Base-by-base conservation (phyloP, 2,113 vertebrate genomes). In the Salvelinus fontinalis region DNA sequence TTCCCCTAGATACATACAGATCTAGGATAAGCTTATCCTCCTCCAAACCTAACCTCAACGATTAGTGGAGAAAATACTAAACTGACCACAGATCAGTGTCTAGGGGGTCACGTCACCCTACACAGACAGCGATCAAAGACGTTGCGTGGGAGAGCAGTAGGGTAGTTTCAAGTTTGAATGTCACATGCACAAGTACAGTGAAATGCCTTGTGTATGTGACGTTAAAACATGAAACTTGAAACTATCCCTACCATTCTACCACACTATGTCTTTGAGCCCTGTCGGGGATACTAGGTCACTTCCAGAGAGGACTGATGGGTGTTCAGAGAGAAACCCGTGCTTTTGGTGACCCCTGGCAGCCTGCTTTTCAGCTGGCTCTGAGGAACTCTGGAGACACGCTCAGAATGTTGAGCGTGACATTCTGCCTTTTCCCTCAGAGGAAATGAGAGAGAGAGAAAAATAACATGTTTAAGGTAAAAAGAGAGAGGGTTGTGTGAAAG, bases 361-460 rank as follows among this genome's bases (percentile, higher is more conserved):
- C 89, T 85, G 89, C 85, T 89, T 74, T 76, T 90, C 89, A 89
- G 88, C 90, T 89, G 86, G 90, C 86, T 65, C 81, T 13, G 4
- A 54, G 54, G 74, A 83, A 85, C 91, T 86, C 90, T 31, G 60
- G 90, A 29, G 88, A 77, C 81, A 80, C 4, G 81, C 80, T 78
- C 80, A 74, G 90, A 90, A 91, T 91, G 90, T 91, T 83, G 90
- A 92, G 90, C 79, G 74, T 90, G 88, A 89, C 91, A 89, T 88
- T 89, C 81, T 51, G 81, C 84, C 84, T 90, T 86, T 84, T 49
- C 16, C 31, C 74, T 68, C 60, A 67, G 75, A 78, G 74, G 12
- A 78, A 65, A 51, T 18, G 78, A 75, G 75, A 48, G 70, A 22
- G 59, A 22, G 1, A 27, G 67, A 49, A 8, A 39, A 39, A 39